Evolutionary conservation across 1,140 invertebrate genomes (phyloP).

Genomic region (Araneus ventricosus): DNA sequence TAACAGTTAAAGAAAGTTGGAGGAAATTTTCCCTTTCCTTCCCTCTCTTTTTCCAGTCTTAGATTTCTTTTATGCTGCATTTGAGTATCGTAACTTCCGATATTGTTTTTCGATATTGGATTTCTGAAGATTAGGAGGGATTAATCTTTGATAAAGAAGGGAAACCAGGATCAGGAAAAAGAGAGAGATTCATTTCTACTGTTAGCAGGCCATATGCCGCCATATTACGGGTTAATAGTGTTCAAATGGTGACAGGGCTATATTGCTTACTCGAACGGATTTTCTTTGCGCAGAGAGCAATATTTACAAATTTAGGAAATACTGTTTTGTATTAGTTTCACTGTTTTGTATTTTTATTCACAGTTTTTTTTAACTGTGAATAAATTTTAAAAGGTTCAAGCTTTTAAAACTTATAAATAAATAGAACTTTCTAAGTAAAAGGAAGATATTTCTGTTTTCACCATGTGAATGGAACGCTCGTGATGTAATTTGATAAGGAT

Average conservation of each 20-base stretch:
- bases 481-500: too few species aligned
- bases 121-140: slow-evolving; percentile 47
- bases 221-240: slow-evolving; percentile 33
- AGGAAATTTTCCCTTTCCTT: neutral
- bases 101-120: slow-evolving; percentile 71
- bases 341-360: too few species aligned
- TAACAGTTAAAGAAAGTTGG: slow-evolving; percentile 34
- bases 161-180: neutral
- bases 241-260: slow-evolving; percentile 12
- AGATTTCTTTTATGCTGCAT: slow-evolving; percentile 33
- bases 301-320: neutral
- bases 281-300: neutral
- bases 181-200: neutral
- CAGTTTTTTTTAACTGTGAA: too few species aligned
- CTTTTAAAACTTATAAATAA: too few species aligned
- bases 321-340: neutral
- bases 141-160: slow-evolving; percentile 49
- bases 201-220: slow-evolving; percentile 12
- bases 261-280: neutral
- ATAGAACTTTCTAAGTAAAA: too few species aligned
- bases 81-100: slow-evolving; percentile 64
- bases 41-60: neutral
- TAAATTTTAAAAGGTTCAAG: too few species aligned
- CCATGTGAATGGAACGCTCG: too few species aligned
- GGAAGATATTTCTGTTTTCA: too few species aligned